phyloP scores from a whole-genome alignment of 2,888 invertebrate species.

The Lycophotia porphyrea region DNA sequence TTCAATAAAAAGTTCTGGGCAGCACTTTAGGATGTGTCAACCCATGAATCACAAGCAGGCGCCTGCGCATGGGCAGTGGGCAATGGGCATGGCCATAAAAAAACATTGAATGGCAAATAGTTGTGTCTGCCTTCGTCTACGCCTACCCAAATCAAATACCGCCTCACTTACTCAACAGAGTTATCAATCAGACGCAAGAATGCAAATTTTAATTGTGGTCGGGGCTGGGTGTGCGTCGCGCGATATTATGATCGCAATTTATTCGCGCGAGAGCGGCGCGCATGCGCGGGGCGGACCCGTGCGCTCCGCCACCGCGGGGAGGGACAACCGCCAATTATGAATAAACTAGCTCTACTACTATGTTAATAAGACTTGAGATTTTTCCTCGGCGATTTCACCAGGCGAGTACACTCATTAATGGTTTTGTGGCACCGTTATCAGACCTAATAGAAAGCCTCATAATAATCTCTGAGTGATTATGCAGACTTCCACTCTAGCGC shows the following conservation, averaged over 20 bases:
- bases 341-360: constrained; percentile 89
- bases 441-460: constrained; percentile 81
- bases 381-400: constrained; percentile 88
- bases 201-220: constrained; percentile 88
- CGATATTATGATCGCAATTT: constrained; percentile 85
- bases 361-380: constrained; percentile 88
- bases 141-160: constrained; percentile 78
- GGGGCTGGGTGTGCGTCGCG: constrained; percentile 78
- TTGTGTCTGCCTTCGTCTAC: constrained; percentile 55
- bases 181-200: constrained; percentile 88
- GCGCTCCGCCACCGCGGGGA: constrained; percentile 75
- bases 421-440: constrained; percentile 85
- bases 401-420: constrained; percentile 85
- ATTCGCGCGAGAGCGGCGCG: constrained; percentile 76
- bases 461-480: constrained; percentile 68
- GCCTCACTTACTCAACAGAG: constrained; percentile 83
- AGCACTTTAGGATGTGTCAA: constrained; percentile 13
- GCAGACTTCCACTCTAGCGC: constrained; percentile 54
- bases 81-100: constrained; percentile 32
- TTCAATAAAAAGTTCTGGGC: neutral
- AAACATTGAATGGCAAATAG: constrained; percentile 55
- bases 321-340: constrained; percentile 88
- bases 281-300: constrained; percentile 77
- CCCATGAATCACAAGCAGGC: constrained; percentile 19
- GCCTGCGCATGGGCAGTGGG: constrained; percentile 36